phyloP scores from a whole-genome alignment of 2,797 vertebrate genomes.

The Hafferia zeledoni region DNA sequence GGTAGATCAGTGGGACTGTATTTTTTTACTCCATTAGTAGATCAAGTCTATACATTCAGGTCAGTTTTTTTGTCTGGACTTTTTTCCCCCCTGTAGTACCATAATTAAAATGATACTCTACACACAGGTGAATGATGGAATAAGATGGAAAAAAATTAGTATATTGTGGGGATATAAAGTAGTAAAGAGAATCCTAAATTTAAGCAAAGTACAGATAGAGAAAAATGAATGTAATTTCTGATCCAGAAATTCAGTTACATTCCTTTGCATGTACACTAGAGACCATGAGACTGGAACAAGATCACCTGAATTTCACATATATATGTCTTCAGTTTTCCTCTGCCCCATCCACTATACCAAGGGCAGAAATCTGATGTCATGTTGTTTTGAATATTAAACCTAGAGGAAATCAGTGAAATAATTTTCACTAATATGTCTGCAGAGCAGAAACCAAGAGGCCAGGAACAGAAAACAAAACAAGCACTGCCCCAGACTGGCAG shows the following conservation, averaged over 20 bases:
- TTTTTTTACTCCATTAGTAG: neutral
- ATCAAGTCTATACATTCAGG: neutral
- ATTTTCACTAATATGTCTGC: neutral
- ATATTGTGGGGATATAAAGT: neutral
- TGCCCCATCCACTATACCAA: neutral
- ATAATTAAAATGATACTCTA: neutral
- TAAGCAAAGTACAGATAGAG: neutral
- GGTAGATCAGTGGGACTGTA: neutral
- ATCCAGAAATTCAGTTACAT: neutral
- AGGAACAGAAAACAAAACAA: neutral
- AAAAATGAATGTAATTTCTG: neutral
- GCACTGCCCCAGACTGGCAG: neutral
- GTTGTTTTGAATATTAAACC: neutral
- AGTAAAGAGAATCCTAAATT: neutral
- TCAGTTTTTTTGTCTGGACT: neutral
- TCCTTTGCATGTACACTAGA: neutral
- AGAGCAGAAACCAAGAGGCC: neutral
- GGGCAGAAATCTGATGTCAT: neutral
- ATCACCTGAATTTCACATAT: neutral
- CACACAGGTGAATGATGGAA: neutral
- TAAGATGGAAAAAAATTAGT: neutral
- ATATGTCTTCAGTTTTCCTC: neutral
- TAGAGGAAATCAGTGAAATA: neutral
- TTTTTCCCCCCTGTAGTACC: neutral
- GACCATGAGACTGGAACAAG: neutral